Conservation (phyloP, 2,888 invertebrate genomes). For the Noctua fimbriata region DNA sequence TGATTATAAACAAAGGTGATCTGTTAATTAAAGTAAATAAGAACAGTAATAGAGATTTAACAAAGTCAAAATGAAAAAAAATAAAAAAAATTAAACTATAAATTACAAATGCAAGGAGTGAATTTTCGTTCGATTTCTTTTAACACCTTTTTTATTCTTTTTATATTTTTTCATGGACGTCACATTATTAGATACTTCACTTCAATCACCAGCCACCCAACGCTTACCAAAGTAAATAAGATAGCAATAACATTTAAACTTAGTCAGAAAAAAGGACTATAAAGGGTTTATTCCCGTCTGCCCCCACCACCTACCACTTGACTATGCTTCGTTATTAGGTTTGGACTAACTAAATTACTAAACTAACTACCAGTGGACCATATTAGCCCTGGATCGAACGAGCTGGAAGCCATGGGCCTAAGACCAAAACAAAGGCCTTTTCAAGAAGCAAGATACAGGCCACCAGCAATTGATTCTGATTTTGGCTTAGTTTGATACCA, state of each 20-base stretch:
- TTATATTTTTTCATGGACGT: neutral
- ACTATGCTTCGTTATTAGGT: neutral
- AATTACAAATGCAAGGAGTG: neutral
- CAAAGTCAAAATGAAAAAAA: neutral
- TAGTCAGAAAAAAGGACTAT: neutral
- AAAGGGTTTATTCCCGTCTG: too few relatives aligned
- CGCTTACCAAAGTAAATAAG: neutral
- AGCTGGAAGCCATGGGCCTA: neutral
- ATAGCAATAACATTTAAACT: neutral
- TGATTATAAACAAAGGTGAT: neutral
- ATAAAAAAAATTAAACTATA: neutral
- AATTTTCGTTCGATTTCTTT: neutral
- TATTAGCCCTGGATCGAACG: neutral
- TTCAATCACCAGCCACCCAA: constrained; percentile 25
- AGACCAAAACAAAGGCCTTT: neutral
- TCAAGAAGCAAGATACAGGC: neutral
- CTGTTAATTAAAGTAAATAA: neutral
- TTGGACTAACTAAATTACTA: neutral
- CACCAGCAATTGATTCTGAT: neutral
- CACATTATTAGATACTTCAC: constrained; percentile 4
- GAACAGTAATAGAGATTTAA: neutral
- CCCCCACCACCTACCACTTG: too few relatives aligned
- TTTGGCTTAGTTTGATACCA: neutral
- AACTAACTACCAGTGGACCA: neutral
- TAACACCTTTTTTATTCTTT: neutral